Percentiles rank a stretch among this genome's conserved stretches.
These are phyloP conservation scores for Trichechus manatus DNA, from an alignment of 2,113 vertebrate genomes.

Conservation along the genomic window DNA sequence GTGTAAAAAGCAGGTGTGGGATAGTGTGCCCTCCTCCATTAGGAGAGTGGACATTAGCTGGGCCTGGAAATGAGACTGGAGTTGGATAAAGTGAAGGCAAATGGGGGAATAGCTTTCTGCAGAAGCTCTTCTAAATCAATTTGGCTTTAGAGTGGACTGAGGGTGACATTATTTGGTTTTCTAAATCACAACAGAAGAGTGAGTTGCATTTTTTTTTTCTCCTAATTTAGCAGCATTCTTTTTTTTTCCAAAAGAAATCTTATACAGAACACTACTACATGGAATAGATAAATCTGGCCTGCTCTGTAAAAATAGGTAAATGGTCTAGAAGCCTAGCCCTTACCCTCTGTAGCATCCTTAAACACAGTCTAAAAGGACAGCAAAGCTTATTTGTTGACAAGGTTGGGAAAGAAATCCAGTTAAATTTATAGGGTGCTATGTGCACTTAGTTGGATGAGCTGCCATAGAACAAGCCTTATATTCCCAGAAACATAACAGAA, in stretches of 20 bases:
- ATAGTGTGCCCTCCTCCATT: not conserved
- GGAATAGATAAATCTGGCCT: not conserved
- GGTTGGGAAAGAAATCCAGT: constrained; percentile 41
- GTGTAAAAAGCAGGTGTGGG: not conserved
- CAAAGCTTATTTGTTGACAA: constrained; percentile 19
- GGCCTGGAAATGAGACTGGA: not conserved
- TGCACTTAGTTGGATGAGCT: not conserved
- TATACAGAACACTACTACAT: not conserved
- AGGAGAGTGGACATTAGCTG: not conserved
- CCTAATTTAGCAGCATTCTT: not conserved
- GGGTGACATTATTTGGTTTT: not conserved
- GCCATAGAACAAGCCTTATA: not conserved
- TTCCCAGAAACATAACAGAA: not conserved
- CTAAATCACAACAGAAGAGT: not conserved
- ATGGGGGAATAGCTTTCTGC: not conserved
- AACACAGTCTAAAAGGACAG: not conserved
- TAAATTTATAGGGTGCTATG: not conserved
- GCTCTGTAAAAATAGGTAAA: not conserved
- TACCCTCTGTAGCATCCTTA: not conserved
- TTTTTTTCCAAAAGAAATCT: not conserved
- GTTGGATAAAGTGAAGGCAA: not conserved
- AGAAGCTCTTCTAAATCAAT: not conserved
- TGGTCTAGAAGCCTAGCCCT: not conserved
- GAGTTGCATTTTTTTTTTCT: not conserved
- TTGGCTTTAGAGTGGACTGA: not conserved